Evolutionary conservation across 2,888 invertebrate genomes (phyloP).

Genomic region (Brachyptera putata): DNA sequence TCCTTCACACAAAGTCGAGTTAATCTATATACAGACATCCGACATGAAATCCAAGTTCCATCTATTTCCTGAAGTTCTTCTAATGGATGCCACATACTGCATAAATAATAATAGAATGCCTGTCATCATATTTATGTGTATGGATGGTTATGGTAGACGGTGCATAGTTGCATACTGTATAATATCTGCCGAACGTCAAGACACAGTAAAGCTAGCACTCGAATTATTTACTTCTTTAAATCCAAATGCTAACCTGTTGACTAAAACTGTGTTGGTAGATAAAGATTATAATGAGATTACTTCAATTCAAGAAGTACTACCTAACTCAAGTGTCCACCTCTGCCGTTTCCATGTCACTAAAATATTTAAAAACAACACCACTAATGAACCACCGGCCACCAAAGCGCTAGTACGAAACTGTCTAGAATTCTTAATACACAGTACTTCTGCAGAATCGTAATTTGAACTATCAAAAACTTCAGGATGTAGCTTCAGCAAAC

Average conservation of each 20-base stretch:
- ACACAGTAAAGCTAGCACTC: not conserved
- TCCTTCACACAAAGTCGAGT: not conserved
- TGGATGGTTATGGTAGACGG: not conserved
- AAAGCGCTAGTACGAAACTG: not conserved
- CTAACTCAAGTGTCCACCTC: not conserved
- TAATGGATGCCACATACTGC: not conserved
- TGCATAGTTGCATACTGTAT: not conserved
- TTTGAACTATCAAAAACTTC: not conserved
- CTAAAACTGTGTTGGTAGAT: not conserved
- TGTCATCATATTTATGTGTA: not conserved
- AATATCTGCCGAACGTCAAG: not conserved
- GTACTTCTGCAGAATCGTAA: not conserved
- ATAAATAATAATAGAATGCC: not conserved
- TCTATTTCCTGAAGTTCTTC: not conserved
- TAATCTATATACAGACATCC: not conserved
- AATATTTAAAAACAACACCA: not conserved
- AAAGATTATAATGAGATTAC: not conserved
- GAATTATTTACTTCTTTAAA: not conserved
- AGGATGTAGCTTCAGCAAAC: not conserved
- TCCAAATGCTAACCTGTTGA: not conserved
- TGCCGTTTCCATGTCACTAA: not conserved
- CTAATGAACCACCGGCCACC: not conserved
- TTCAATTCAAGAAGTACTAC: not conserved
- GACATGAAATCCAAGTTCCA: not conserved
- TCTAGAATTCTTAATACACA: not conserved